Evolutionary conservation across 1,140 invertebrate genomes (phyloP), one percentile per base, ranked within the genome.

Genomic region (Hestina assimilis): DNA sequence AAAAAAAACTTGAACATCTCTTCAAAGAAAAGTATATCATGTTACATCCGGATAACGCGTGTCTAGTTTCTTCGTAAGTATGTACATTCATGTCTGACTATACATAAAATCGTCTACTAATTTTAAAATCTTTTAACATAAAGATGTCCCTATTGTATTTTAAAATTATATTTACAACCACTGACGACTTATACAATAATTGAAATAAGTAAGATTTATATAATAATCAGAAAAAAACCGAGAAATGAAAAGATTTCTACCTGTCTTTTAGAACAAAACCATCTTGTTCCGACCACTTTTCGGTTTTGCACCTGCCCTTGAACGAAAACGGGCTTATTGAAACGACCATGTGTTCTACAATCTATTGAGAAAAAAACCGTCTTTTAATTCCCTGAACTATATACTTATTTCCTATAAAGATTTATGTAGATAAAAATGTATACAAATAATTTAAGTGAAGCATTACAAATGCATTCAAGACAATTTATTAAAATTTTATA

Each of bases 231-330:
- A 17, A 35, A 17, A 38, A 38, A 11, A 19, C n/a, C 29, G 8
- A 31, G n/a, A 4, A 11, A 26, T 40, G 17, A 54, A 26, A 51
- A 35, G 42, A 50, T 66, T 20, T 55, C 63, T 83, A 81, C 79
- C 77, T 80, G 79, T 45, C 21, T 46, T 54, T 46, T 40, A 63
- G 53, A 68, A 62, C 51, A 77, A 79, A 80, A 76, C 61, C 45
- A 57, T 57, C 52, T 57, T 9, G 65, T 50, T 48, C 54, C 35
- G 47, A 67, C 69, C 59, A 66, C 72, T 67, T 70, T 70, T 72
- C 63, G 61, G 61, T 73, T 73, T n/a, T 75, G 72, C 81, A 84
- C 81, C 81, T 84, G 81, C 70, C 58, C 50, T 45, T 47, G 46
- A 74, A 61, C 50, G 58, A 55, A 52, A 57, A 42, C 55, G 15